Percentiles rank a stretch among this genome's conserved stretches.
Evolutionary conservation across 2,888 invertebrate species (phyloP).

Genomic region (Himalopsyche anomala): DNA sequence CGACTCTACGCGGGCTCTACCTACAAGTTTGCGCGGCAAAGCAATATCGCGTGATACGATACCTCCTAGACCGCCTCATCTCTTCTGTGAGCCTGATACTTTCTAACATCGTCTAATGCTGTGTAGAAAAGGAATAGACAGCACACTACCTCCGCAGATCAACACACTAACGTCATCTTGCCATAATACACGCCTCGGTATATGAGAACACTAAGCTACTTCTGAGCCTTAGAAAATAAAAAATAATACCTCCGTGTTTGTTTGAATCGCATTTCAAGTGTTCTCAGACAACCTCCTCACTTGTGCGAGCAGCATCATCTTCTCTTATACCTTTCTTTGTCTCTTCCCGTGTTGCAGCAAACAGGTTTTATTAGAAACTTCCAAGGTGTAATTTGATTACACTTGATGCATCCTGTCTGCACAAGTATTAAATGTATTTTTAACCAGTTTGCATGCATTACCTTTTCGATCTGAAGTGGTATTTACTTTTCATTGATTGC

Average conservation of each 20-base stretch:
- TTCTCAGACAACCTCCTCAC: background rate
- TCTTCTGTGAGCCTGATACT: slow-evolving; percentile 73
- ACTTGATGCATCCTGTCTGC: slow-evolving; percentile 15
- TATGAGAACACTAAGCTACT: background rate
- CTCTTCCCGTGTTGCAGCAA: background rate
- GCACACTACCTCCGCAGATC: slow-evolving; percentile 3
- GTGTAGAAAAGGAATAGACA: slow-evolving; percentile 66
- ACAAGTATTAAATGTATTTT: no score
- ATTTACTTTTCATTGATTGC: no score
- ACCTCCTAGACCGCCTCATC: slow-evolving; percentile 69
- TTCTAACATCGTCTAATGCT: slow-evolving; percentile 79
- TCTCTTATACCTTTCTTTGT: background rate
- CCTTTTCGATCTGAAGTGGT: no score
- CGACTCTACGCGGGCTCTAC: slow-evolving; percentile 10
- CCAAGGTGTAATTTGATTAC: background rate
- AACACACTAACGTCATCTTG: background rate
- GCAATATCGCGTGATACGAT: slow-evolving; percentile 33
- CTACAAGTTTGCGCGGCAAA: slow-evolving; percentile 24
- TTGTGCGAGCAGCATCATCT: background rate
- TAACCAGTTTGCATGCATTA: no score
- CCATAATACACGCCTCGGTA: slow-evolving; percentile 2
- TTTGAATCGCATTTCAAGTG: background rate
- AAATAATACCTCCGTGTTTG: background rate
- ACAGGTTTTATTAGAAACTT: slow-evolving; percentile 29
- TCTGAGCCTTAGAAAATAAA: background rate